Evolutionary conservation across 2,113 vertebrate genomes (phyloP).

Genomic region (Gorsachius goisagi): DNA sequence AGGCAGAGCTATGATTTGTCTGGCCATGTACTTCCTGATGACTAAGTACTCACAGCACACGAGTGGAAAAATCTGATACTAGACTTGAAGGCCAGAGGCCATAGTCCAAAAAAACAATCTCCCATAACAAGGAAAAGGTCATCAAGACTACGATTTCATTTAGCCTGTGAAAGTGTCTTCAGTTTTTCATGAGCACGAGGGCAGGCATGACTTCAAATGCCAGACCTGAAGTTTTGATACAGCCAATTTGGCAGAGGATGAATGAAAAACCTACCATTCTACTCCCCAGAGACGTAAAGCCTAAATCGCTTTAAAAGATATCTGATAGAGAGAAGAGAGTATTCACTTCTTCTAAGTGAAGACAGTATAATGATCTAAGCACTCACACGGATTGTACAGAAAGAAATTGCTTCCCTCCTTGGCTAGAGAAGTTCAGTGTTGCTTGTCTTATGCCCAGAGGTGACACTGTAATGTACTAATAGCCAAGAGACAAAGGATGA

Average conservation of each 20-base stretch:
- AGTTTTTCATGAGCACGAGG: not conserved
- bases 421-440: not conserved
- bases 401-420: not conserved
- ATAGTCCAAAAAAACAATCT: slow-evolving; percentile 13
- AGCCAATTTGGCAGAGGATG: not conserved
- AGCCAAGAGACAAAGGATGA: not conserved
- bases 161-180: not conserved
- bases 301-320: not conserved
- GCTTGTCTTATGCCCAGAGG: not conserved
- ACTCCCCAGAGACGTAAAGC: not conserved
- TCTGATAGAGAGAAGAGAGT: not conserved
- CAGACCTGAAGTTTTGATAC: not conserved
- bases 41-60: slow-evolving; percentile 35
- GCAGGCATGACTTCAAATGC: slow-evolving; percentile 12
- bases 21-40: slow-evolving; percentile 9
- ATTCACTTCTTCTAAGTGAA: not conserved
- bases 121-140: slow-evolving; percentile 39
- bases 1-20: slow-evolving; percentile 35
- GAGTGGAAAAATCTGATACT: slow-evolving; percentile 49
- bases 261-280: slow-evolving; percentile 36
- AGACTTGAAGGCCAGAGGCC: slow-evolving; percentile 40
- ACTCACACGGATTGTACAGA: not conserved
- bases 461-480: not conserved
- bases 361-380: not conserved
- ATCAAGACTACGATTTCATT: slow-evolving; percentile 33